Evolutionary conservation across 2,888 invertebrate genomes (phyloP).

Genomic region (Amiota communis): DNA sequence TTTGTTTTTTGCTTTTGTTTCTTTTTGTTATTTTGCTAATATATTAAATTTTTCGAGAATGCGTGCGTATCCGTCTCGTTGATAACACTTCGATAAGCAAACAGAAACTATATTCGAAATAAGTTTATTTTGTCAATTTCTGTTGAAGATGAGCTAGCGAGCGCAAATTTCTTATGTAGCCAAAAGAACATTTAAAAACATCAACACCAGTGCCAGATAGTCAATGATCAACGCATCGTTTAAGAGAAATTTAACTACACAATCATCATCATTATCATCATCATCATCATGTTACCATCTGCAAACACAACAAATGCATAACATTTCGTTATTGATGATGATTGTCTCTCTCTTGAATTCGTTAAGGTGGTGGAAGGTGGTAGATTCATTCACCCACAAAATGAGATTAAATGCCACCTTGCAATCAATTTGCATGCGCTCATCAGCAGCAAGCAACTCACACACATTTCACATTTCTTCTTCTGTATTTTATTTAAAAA

Average conservation of each 20-base stretch:
- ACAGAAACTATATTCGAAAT: slow-evolving; percentile 53
- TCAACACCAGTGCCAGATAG: slow-evolving; percentile 33
- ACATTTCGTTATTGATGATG: no score
- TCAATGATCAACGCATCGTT: no score
- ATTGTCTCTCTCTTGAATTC: no score
- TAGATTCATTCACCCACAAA: no score
- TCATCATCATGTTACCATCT: neutral
- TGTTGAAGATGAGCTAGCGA: no score
- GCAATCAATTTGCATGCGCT: no score
- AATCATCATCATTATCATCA: neutral
- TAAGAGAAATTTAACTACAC: slow-evolving; percentile 24
- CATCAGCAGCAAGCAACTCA: no score
- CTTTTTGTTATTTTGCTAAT: slow-evolving; percentile 5
- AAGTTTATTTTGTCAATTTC: slow-evolving; percentile 14
- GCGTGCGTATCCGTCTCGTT: slow-evolving; percentile 46
- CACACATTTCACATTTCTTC: no score
- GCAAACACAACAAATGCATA: no score
- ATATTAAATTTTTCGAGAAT: neutral
- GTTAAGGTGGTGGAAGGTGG: no score
- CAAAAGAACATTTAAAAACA: neutral
- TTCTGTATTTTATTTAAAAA: no score
- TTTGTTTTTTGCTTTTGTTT: slow-evolving; percentile 36
- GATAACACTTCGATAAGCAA: slow-evolving; percentile 57
- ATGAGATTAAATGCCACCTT: no score
- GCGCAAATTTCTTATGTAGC: neutral